Evolutionary conservation across 2,113 vertebrate species (phyloP).

Genomic region (Ctenomys sociabilis): DNA sequence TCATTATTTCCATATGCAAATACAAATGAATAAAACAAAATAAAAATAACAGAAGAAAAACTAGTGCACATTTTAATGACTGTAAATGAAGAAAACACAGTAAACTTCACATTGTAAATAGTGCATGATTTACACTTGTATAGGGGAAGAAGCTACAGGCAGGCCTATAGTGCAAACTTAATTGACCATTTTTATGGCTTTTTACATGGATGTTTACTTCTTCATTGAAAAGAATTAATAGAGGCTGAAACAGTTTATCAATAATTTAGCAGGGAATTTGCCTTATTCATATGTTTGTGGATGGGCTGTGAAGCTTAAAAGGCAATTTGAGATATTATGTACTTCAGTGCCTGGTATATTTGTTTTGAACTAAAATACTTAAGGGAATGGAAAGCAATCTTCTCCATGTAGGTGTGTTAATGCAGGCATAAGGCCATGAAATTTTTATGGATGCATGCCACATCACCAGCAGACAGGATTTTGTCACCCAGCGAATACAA

Average conservation of each 20-base stretch:
- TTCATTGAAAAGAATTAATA: constrained; percentile 41
- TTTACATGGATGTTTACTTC: constrained; percentile 53
- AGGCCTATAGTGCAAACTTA: neutral
- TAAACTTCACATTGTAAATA: constrained; percentile 24
- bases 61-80: neutral
- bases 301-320: constrained; percentile 42
- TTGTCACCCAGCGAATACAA: neutral
- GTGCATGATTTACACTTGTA: neutral
- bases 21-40: neutral
- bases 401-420: neutral
- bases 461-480: neutral
- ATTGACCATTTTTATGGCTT: constrained; percentile 51
- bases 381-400: neutral
- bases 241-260: constrained; percentile 15
- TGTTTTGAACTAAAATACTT: neutral
- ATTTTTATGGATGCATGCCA: neutral
- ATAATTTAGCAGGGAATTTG: constrained; percentile 60
- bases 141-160: neutral
- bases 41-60: neutral
- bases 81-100: neutral
- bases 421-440: neutral
- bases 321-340: constrained; percentile 21
- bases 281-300: constrained; percentile 44
- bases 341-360: neutral
- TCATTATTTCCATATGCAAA: neutral